A percentile compares a stretch with the other conserved stretches of the same genome.
These are phyloP conservation scores for Cordilura impudica DNA, from an alignment of 2,888 invertebrate genomes.

Conservation along the genomic window DNA sequence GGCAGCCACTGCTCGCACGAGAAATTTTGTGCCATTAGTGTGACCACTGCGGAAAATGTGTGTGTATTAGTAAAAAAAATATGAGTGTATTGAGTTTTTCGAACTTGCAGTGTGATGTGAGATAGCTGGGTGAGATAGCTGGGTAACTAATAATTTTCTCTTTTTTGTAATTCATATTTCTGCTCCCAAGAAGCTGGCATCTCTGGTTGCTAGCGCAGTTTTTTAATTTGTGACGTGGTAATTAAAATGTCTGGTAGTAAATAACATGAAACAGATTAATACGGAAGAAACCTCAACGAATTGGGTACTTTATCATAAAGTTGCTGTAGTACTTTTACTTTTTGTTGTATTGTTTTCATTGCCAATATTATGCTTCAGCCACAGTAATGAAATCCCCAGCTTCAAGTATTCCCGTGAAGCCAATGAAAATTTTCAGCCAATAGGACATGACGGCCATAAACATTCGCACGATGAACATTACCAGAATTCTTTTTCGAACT, in stretches of 20 bases:
- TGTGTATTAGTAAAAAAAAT: too few relatives aligned
- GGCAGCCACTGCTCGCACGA: too few relatives aligned
- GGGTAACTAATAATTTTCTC: too few relatives aligned
- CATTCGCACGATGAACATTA: conserved; percentile 35
- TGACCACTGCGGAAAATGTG: too few relatives aligned
- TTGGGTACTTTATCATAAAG: not conserved
- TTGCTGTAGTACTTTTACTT: conserved; percentile 68
- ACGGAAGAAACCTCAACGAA: not conserved
- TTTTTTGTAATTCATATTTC: too few relatives aligned
- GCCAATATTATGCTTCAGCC: conserved; percentile 76
- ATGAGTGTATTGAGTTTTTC: too few relatives aligned
- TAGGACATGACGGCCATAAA: conserved; percentile 54
- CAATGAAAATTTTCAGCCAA: conserved; percentile 69
- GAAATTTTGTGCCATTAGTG: too few relatives aligned
- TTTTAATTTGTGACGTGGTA: not conserved
- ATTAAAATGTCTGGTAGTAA: not conserved
- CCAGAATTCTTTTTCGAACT: conserved; percentile 35
- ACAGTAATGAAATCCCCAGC: conserved; percentile 82
- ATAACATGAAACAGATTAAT: not conserved
- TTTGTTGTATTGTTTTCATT: conserved; percentile 73
- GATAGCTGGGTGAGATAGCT: too few relatives aligned
- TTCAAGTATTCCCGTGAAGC: conserved; percentile 90
- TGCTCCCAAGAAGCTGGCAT: too few relatives aligned
- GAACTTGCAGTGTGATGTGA: too few relatives aligned
- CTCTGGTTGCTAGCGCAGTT: too few relatives aligned